phyloP scores from a whole-genome alignment of 2,797 vertebrate genomes.

The Pangasius larnaudii region DNA sequence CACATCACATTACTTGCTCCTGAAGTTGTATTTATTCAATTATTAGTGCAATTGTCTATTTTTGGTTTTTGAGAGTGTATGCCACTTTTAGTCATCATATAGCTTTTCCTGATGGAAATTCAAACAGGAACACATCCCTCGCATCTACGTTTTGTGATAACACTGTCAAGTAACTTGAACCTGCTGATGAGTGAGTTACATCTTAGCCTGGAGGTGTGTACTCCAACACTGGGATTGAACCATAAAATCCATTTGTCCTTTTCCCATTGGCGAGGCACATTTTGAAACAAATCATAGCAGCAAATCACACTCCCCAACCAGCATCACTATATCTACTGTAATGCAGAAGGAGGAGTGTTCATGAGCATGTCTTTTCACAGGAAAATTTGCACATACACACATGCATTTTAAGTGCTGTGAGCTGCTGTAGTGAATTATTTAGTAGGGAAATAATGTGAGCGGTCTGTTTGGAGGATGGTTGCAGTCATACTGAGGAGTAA shows the following conservation, averaged over 20 bases:
- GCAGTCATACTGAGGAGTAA: conserved; percentile 13
- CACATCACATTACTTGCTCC: neutral
- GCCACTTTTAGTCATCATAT: neutral
- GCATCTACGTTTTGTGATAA: neutral
- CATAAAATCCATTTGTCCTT: conserved; percentile 34
- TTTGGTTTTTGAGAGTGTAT: neutral
- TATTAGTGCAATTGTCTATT: neutral
- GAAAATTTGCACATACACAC: conserved; percentile 44
- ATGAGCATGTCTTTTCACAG: conserved; percentile 13
- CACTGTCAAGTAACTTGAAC: neutral
- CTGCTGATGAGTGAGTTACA: neutral
- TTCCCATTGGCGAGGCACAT: conserved; percentile 15
- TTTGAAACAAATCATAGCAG: conserved; percentile 13
- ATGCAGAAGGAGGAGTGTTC: conserved; percentile 26
- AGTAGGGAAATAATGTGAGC: conserved; percentile 67
- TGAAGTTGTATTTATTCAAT: neutral
- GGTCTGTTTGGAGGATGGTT: conserved; percentile 47
- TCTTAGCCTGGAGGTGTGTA: neutral
- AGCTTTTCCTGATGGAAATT: neutral
- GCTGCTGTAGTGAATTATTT: conserved; percentile 71
- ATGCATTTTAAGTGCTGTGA: conserved; percentile 56
- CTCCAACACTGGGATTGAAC: conserved; percentile 25
- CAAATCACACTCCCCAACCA: conserved; percentile 21
- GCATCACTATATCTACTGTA: conserved; percentile 28
- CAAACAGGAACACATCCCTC: neutral